phyloP scores from a whole-genome alignment of 1,140 invertebrate species.

The Drosophila nigrodunni region DNA sequence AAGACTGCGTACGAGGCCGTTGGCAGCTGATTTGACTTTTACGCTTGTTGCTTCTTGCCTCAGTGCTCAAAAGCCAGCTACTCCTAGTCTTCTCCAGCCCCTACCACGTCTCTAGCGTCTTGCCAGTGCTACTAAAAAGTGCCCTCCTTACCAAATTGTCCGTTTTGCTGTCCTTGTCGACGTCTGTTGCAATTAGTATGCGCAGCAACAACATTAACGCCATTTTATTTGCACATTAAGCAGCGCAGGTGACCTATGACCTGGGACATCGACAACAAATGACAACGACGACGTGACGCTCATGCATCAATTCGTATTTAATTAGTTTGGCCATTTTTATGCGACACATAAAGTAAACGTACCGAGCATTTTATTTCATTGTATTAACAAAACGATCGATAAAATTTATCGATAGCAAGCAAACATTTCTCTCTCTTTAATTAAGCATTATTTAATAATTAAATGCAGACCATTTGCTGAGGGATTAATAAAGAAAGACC shows the following conservation, averaged over 20 bases:
- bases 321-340: slow-evolving; percentile 75
- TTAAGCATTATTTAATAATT: neutral
- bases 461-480: neutral
- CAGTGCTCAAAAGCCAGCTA: neutral
- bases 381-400: slow-evolving; percentile 20
- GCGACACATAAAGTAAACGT: slow-evolving; percentile 22
- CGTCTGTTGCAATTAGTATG: slow-evolving; percentile 75
- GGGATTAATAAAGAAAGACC: too few relatives aligned
- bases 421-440: neutral
- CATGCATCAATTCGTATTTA: slow-evolving; percentile 66
- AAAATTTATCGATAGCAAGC: slow-evolving; percentile 51
- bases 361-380: neutral
- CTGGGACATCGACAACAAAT: slow-evolving; percentile 13
- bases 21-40: slow-evolving; percentile 73
- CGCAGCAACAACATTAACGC: slow-evolving; percentile 64
- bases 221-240: slow-evolving; percentile 77
- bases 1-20: slow-evolving; percentile 30
- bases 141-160: slow-evolving; percentile 19
- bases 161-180: slow-evolving; percentile 36
- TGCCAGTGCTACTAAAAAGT: slow-evolving; percentile 35
- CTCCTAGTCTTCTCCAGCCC: neutral
- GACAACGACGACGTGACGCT: slow-evolving; percentile 60
- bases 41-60: slow-evolving; percentile 61
- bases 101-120: neutral
- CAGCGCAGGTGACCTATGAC: slow-evolving; percentile 56